Evolutionary conservation across 2,113 vertebrate species (phyloP).

Genomic region (Sminthopsis crassicaudata): DNA sequence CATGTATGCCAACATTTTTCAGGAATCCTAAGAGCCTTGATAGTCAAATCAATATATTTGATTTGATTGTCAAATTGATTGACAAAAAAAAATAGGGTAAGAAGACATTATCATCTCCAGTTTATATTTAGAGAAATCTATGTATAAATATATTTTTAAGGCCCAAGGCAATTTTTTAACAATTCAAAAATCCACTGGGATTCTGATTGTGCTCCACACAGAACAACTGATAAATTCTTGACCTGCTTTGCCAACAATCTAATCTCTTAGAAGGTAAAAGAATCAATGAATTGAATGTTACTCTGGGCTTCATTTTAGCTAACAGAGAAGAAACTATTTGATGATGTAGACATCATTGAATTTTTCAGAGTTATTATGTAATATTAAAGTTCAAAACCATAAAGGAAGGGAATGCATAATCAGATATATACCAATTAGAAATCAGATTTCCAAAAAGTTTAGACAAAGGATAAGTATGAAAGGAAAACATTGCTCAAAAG

Average conservation of each 20-base stretch:
- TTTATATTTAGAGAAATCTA: neutral
- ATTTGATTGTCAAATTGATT: too few species aligned
- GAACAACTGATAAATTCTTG: neutral
- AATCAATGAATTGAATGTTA: neutral
- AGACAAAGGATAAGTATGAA: neutral
- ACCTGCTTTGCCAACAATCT: neutral
- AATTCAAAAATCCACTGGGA: neutral
- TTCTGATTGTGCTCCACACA: too few species aligned
- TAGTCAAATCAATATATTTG: neutral
- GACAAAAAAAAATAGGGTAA: neutral
- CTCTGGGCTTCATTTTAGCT: too few species aligned
- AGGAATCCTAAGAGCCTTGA: neutral
- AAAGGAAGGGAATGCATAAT: neutral
- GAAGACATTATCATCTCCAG: neutral
- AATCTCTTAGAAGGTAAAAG: neutral
- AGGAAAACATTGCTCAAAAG: neutral
- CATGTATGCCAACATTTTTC: neutral
- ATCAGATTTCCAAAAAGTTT: neutral
- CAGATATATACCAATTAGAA: neutral
- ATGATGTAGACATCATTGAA: neutral
- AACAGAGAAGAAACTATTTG: neutral
- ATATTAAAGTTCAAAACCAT: neutral
- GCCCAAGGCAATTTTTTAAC: neutral
- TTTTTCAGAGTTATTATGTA: neutral
- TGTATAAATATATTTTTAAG: neutral